Conservation (phyloP, 1,140 invertebrate genomes). For the Pogonomyrmex barbatus region DNA sequence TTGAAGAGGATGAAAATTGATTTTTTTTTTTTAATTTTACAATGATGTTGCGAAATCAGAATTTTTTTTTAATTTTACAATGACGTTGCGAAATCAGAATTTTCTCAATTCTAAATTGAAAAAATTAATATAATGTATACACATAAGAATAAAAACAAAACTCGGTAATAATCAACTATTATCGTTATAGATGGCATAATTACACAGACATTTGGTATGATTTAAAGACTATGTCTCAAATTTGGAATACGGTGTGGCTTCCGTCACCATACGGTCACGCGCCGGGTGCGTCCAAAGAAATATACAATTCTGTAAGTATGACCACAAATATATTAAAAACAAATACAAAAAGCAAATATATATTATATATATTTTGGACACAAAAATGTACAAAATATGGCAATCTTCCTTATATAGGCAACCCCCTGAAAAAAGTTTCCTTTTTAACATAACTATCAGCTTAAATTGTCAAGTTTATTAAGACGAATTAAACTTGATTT, state of each 20-base stretch:
- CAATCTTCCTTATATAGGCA: neutral
- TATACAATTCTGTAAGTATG: slow-evolving; percentile 89
- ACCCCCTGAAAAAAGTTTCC: neutral
- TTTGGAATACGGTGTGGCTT: slow-evolving; percentile 90
- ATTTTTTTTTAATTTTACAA: slow-evolving; percentile 1
- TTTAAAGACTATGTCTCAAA: slow-evolving; percentile 89
- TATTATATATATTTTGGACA: neutral
- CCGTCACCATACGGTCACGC: slow-evolving; percentile 90
- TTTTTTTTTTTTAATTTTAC: slow-evolving; percentile 1
- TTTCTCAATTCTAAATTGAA: neutral
- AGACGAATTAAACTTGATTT: neutral
- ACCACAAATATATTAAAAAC: neutral
- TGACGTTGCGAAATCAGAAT: neutral
- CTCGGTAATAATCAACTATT: neutral
- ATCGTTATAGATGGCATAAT: slow-evolving; percentile 88
- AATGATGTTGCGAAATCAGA: neutral
- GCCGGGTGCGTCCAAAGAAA: slow-evolving; percentile 91
- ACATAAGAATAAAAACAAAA: neutral
- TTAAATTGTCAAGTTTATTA: neutral
- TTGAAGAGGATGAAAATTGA: neutral
- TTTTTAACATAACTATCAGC: neutral
- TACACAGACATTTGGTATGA: slow-evolving; percentile 91
- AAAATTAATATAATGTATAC: neutral
- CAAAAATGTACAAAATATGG: neutral
- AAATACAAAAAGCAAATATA: too few relatives aligned